phyloP scores from a whole-genome alignment of 2,888 invertebrate genomes.

The Ditula angustiorana region DNA sequence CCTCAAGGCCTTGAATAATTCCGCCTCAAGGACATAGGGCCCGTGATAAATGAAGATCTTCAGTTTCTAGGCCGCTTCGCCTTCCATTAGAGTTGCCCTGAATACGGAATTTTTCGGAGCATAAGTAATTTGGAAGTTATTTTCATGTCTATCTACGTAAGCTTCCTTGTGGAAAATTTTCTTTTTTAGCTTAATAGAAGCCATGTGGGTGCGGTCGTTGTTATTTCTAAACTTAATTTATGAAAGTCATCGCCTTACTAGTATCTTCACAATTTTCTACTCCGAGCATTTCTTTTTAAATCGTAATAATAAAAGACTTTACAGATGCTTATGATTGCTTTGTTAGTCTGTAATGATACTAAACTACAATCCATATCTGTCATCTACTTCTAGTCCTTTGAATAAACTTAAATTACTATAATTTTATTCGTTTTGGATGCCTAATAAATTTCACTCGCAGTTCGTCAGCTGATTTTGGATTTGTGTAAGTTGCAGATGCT shows the following conservation, averaged over 20 bases:
- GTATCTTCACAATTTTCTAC: too few species aligned
- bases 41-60: constrained; percentile 75
- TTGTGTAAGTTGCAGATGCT: too few species aligned
- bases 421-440: too few species aligned
- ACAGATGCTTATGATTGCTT: too few species aligned
- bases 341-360: too few species aligned
- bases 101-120: constrained; percentile 59
- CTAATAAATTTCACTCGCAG: too few species aligned
- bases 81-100: constrained; percentile 59
- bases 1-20: constrained; percentile 70
- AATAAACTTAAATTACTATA: too few species aligned
- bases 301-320: too few species aligned
- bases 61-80: constrained; percentile 69
- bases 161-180: neutral
- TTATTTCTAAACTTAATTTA: constrained; percentile 10
- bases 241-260: neutral
- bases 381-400: too few species aligned
- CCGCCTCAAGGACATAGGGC: constrained; percentile 71
- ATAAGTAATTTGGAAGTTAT: constrained; percentile 33
- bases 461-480: too few species aligned
- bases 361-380: too few species aligned
- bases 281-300: too few species aligned
- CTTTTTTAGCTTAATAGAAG: constrained; percentile 4
- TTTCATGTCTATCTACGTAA: constrained; percentile 19
- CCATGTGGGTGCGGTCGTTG: constrained; percentile 5